phyloP scores from a whole-genome alignment of 1,140 invertebrate genomes.

The Caerostris extrusa region DNA sequence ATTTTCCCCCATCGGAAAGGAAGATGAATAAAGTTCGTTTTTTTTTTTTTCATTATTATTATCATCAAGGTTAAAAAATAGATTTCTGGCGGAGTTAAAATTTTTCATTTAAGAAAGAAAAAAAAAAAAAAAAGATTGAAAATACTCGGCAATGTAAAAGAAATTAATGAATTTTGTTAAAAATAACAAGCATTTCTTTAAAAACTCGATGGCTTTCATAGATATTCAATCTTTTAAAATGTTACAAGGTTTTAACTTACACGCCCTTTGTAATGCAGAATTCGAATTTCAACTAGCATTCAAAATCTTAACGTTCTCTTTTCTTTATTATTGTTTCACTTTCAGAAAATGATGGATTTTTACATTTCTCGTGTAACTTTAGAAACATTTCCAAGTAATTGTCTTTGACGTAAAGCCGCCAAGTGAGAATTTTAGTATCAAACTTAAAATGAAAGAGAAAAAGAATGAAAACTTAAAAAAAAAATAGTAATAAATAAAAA shows the following conservation, averaged over 20 bases:
- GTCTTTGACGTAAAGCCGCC: too few relatives aligned
- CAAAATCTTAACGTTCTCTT: too few relatives aligned
- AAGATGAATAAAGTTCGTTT: constrained; percentile 7
- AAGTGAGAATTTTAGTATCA: too few relatives aligned
- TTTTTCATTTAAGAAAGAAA: not conserved
- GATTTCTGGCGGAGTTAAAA: constrained; percentile 18
- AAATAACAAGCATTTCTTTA: not conserved
- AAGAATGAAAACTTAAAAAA: too few relatives aligned
- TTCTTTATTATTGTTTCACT: too few relatives aligned
- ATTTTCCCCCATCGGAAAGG: not conserved
- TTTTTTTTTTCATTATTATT: not conserved
- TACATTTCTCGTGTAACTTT: too few relatives aligned
- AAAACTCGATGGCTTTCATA: not conserved
- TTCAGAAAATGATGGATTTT: too few relatives aligned
- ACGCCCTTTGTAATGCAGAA: not conserved
- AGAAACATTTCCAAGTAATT: too few relatives aligned
- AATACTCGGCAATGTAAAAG: not conserved
- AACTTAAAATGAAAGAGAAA: too few relatives aligned
- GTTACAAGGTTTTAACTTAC: not conserved
- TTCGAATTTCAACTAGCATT: not conserved
- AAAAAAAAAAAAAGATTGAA: not conserved
- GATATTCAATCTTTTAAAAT: constrained; percentile 9
- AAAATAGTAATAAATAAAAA: too few relatives aligned
- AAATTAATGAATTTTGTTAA: not conserved
- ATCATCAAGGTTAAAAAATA: constrained; percentile 42